phyloP scores from a whole-genome alignment of 1,140 invertebrate species.

The Pseudomyrmex sp. region DNA sequence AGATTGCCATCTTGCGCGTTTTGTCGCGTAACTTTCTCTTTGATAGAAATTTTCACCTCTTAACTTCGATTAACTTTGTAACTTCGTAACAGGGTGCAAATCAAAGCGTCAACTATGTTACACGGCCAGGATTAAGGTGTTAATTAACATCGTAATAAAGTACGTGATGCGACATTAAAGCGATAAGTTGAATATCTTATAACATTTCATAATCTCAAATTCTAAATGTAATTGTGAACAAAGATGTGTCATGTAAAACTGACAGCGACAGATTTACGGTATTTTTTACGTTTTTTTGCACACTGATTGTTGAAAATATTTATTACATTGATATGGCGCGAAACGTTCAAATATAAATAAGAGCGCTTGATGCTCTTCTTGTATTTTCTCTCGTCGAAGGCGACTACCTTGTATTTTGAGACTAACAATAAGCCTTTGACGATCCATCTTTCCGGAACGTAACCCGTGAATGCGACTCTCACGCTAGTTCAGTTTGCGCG shows the following conservation, averaged over 20 bases:
- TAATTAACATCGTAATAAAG: constrained; percentile 48
- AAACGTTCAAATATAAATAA: not conserved
- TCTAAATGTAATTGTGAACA: not conserved
- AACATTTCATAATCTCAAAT: not conserved
- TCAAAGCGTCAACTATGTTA: constrained; percentile 11
- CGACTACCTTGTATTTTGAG: constrained; percentile 65
- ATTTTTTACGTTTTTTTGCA: not conserved
- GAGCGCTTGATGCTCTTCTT: constrained; percentile 53
- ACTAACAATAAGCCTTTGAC: constrained; percentile 66
- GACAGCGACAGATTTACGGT: not conserved
- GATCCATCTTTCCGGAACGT: constrained; percentile 71
- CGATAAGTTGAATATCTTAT: constrained; percentile 11
- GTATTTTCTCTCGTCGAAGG: constrained; percentile 63
- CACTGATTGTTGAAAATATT: not conserved
- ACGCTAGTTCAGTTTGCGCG: not conserved
- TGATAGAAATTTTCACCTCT: constrained; percentile 34
- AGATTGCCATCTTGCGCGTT: not conserved
- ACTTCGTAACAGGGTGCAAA: constrained; percentile 30
- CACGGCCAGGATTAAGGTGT: constrained; percentile 18
- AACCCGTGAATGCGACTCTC: constrained; percentile 67
- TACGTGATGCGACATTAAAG: constrained; percentile 32
- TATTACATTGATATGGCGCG: constrained; percentile 14
- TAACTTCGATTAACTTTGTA: constrained; percentile 31
- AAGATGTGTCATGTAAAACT: not conserved
- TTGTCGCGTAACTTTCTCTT: constrained; percentile 5